Evolutionary conservation across 35 echinoderm and acorn worm species (phyloP), one percentile per base, ranked within the genome.

Genomic region (Anneissia japonica): DNA sequence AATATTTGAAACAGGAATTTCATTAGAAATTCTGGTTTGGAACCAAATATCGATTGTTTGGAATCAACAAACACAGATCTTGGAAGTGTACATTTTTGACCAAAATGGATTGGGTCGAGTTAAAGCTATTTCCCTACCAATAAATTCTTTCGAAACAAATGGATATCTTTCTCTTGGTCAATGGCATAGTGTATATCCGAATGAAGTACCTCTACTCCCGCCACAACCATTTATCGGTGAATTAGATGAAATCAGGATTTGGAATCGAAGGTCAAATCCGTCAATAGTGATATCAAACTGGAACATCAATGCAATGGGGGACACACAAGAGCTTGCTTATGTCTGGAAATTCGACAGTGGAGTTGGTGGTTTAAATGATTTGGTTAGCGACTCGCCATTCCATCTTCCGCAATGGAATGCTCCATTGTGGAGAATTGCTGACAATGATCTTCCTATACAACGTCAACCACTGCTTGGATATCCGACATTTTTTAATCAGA

Each of bases 261-360:
- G 93, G 93, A 89, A 86, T 45, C 73, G 93, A 13, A 41, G 76
- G 1, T 82, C 93, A 13, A 96, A 96, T 80, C 93, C 93, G 73
- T 96, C 93, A 23, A 32, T 96, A 3, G 75, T 92, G 31, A 79
- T 77, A 37, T 73, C 74, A 73, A 86, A 78, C 17, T 89, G 86
- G 87, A 89, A 92, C n/a, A 32, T 86, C 26, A 85, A 86, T 83
- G 90, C 79, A 16, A 38, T 41, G 36, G 41, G 34, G 34, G 83
- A 89, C 30, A 89, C 90, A 43, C 78, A 76, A 92, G 87, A 92
- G 46, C 80, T 96, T 5, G 29, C 74, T 6, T 77, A 86, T 43
- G 64, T 96, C 16, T 96, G 93, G 93, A 96, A 91, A 40, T 74
- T 96, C 28, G 89, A 92, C 90, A 87, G 89, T 86, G 90, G 93